These are phyloP conservation scores for Leptinotarsa texana DNA, from an alignment of 1,140 invertebrate species.

Conservation along the genomic window DNA sequence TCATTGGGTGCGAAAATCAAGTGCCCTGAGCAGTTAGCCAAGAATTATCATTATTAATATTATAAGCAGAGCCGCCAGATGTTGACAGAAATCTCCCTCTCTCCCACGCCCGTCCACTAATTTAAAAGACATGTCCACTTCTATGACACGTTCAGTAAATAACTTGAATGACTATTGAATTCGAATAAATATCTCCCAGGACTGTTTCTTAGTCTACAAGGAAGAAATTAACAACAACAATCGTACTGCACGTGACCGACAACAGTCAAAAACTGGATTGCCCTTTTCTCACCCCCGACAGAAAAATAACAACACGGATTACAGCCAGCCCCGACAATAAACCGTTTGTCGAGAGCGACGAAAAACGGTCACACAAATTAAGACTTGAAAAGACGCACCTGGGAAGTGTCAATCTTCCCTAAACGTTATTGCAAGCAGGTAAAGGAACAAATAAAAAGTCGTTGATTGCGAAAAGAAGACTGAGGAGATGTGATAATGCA, in stretches of 20 bases:
- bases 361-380: conserved; percentile 37
- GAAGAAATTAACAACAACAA: background rate
- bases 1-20: no score
- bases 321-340: background rate
- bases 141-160: no score
- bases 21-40: no score
- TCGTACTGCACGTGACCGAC: background rate
- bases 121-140: no score
- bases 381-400: conserved; percentile 40
- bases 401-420: conserved; percentile 37
- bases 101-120: no score
- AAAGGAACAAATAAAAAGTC: conserved; percentile 25
- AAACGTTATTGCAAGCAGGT: conserved; percentile 31
- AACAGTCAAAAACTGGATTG: background rate
- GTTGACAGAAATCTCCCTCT: no score
- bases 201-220: background rate
- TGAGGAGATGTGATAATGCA: background rate
- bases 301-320: conserved; percentile 4
- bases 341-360: conserved; percentile 11
- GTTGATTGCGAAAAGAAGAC: background rate
- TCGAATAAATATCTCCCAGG: no score
- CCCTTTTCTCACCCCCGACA: background rate
- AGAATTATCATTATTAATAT: no score
- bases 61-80: no score
- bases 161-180: no score